These are phyloP conservation scores for Hydrotaea diabolus DNA, from an alignment of 2,888 invertebrate species.

Conservation along the genomic window DNA sequence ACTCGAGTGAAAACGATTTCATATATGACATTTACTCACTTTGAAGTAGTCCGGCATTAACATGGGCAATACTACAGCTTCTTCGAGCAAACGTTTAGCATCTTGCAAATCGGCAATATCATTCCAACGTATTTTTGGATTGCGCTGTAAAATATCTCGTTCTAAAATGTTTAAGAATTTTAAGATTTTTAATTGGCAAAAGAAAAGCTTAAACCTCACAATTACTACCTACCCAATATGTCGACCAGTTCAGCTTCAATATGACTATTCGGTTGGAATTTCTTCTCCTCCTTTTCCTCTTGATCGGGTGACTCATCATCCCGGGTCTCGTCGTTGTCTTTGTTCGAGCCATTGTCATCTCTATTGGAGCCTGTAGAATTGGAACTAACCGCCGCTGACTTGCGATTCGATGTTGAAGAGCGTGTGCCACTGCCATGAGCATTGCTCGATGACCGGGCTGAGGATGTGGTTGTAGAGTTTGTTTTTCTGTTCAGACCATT, in stretches of 20 bases:
- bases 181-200: too few species aligned
- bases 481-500: constrained; percentile 70
- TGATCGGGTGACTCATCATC: constrained; percentile 84
- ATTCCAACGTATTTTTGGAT: constrained; percentile 97
- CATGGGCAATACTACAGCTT: constrained; percentile 98
- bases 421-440: constrained; percentile 59
- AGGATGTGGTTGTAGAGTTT: constrained; percentile 62
- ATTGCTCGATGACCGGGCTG: constrained; percentile 67
- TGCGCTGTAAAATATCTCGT: constrained; percentile 97
- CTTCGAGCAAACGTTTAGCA: constrained; percentile 94
- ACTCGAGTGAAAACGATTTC: too few species aligned
- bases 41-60: constrained; percentile 99
- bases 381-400: constrained; percentile 49
- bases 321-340: constrained; percentile 85
- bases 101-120: constrained; percentile 95
- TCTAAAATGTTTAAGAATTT: constrained; percentile 82
- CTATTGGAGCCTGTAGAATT: constrained; percentile 44
- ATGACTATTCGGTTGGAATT: constrained; percentile 90
- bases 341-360: constrained; percentile 73
- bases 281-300: constrained; percentile 91
- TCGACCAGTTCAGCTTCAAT: constrained; percentile 96
- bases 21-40: constrained; percentile 83
- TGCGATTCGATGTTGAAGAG: constrained; percentile 68
- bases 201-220: not conserved
- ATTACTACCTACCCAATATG: constrained; percentile 85